These are phyloP conservation scores for Petromus typicus DNA, from an alignment of 2,113 vertebrate genomes.

Conservation along the genomic window DNA sequence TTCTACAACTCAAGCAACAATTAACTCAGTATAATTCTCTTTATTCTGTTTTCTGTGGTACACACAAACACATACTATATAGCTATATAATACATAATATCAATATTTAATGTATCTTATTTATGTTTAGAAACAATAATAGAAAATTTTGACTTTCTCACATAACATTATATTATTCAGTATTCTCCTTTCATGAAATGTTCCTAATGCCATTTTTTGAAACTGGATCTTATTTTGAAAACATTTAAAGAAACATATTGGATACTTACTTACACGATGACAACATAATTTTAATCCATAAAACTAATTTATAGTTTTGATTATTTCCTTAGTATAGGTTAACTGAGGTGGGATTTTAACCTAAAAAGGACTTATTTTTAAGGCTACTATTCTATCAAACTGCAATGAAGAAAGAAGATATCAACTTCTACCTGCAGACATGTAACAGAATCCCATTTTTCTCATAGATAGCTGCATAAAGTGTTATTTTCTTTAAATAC, in stretches of 20 bases:
- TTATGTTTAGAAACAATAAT: constrained; percentile 30
- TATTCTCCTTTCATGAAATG: background rate
- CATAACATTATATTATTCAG: background rate
- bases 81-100: background rate
- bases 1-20: background rate
- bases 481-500: constrained; percentile 19
- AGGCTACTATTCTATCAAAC: background rate
- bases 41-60: background rate
- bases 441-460: background rate
- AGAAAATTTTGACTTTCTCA: constrained; percentile 7
- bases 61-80: background rate
- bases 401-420: background rate
- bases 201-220: background rate
- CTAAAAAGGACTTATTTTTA: background rate
- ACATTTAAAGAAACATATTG: background rate
- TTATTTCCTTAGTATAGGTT: background rate
- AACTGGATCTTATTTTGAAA: background rate
- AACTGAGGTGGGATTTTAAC: background rate
- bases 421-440: background rate
- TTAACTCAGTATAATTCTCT: background rate
- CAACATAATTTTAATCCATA: constrained; percentile 48
- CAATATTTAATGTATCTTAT: background rate
- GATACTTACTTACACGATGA: constrained; percentile 22
- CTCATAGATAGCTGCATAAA: background rate
- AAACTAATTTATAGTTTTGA: background rate